A percentile compares a stretch with the other conserved stretches of the same genome.
Conservation (phyloP, 2,888 invertebrate species). For the Drosophila kanekoi region DNA sequence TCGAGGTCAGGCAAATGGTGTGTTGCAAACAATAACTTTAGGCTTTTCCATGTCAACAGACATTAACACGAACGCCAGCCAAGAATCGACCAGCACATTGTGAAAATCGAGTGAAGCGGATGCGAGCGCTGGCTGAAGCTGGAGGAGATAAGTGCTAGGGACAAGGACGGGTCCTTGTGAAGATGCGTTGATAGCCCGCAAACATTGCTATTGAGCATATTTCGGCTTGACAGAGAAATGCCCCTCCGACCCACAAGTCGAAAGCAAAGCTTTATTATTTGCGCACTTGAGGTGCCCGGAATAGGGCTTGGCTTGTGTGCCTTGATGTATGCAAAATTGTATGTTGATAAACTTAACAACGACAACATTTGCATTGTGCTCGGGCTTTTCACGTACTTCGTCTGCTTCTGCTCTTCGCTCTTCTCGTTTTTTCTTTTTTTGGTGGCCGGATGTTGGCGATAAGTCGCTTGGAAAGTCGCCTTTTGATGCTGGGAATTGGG, state of each 20-base stretch:
- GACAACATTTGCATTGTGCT: slow-evolving; percentile 58
- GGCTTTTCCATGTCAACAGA: slow-evolving; percentile 76
- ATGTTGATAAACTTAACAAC: slow-evolving; percentile 70
- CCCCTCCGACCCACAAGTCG: too few relatives aligned
- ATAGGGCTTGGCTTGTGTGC: slow-evolving; percentile 30
- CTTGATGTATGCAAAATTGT: slow-evolving; percentile 71
- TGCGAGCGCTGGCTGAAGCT: neutral
- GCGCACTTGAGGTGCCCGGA: slow-evolving; percentile 20
- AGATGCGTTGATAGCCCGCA: slow-evolving; percentile 25
- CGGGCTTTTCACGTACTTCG: slow-evolving; percentile 20
- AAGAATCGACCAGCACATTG: slow-evolving; percentile 33
- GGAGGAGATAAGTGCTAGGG: slow-evolving; percentile 12
- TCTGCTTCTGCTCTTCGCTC: neutral
- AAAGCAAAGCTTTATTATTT: slow-evolving; percentile 45
- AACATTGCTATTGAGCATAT: slow-evolving; percentile 9
- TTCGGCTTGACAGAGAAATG: slow-evolving; percentile 6
- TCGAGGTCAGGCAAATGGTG: slow-evolving; percentile 52
- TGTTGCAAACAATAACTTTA: slow-evolving; percentile 70
- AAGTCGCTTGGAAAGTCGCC: slow-evolving; percentile 30
- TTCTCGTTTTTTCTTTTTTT: slow-evolving; percentile 1
- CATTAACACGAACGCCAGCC: slow-evolving; percentile 58
- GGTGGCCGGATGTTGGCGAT: slow-evolving; percentile 44
- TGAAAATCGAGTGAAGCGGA: slow-evolving; percentile 21
- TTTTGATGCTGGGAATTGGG: slow-evolving; percentile 22
- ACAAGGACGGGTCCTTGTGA: slow-evolving; percentile 9